Percentiles rank a stretch among this genome's conserved stretches.
phyloP scores from a whole-genome alignment of 2,888 invertebrate species.

The Dendrolimus houi region DNA sequence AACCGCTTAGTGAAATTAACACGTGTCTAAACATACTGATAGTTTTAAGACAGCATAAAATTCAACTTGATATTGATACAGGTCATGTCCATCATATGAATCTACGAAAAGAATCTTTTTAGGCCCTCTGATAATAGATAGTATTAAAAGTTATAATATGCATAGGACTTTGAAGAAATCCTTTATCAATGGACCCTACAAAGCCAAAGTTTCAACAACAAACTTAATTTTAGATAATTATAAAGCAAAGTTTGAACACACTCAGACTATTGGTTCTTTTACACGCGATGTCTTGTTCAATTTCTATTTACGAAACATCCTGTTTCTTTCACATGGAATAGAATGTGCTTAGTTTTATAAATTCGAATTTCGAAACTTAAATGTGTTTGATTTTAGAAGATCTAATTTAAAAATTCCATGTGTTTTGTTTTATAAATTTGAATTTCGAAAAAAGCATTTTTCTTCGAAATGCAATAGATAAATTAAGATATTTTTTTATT shows the following conservation, averaged over 20 bases:
- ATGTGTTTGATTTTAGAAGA: not conserved
- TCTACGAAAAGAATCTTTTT: too few relatives aligned
- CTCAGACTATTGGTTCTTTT: constrained; percentile 39
- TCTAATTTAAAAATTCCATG: not conserved
- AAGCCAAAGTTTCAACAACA: too few relatives aligned
- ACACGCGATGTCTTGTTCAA: constrained; percentile 45
- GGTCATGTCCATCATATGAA: too few relatives aligned
- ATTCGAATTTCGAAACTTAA: not conserved
- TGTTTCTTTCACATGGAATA: not conserved
- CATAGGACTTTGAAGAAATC: too few relatives aligned
- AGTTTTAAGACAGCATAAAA: too few relatives aligned
- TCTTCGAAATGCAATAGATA: not conserved
- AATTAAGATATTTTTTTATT: too few relatives aligned
- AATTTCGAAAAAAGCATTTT: not conserved
- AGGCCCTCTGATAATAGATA: too few relatives aligned
- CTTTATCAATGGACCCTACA: too few relatives aligned
- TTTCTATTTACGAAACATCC: constrained; percentile 17
- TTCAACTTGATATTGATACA: too few relatives aligned
- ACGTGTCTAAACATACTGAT: too few relatives aligned
- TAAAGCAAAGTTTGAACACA: constrained; percentile 31
- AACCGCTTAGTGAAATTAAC: too few relatives aligned
- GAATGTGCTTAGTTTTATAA: not conserved
- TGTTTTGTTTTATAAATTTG: not conserved
- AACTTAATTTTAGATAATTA: constrained; percentile 36
- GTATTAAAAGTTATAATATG: too few relatives aligned